Evolutionary conservation across 2,888 invertebrate species (phyloP), one percentile per base, ranked within the genome.

Genomic region (Synergus gifuensis): DNA sequence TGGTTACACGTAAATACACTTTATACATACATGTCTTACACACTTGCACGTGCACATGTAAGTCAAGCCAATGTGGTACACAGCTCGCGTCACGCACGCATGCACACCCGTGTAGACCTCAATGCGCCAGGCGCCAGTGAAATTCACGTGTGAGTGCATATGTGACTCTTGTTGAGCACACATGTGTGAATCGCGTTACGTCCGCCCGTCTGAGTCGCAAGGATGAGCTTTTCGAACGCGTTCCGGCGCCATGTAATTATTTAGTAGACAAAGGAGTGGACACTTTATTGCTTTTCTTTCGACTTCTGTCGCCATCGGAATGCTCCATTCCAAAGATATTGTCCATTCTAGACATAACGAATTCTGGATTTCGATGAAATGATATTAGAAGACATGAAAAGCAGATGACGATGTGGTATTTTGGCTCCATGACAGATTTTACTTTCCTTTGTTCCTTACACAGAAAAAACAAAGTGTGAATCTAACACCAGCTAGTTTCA

Each of bases 71-170:
- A 78, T 67, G 76, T 63, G 78, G 76, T 64, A 63, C 79, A 82
- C 81, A 85, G 84, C 87, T 86, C 89, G 90, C 89, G 90, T 89
- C 90, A 89, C 88, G 89, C 89, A 89, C 87, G 86, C 89, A 84
- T 89, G 90, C 85, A 88, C 88, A 86, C 85, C 84, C 86, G 87
- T 87, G 88, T 88, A 83, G 84, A 85, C 84, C 79, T 82, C 79
- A 80, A 80, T 86, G 87, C 85, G 84, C 86, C 88, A 88, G 88
- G 88, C 88, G 88, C 88, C 88, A 88, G 86, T 81, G 62, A 14
- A 54, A 16, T n/a, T 36, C 54, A 36, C n/a, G 54, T 73, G 49
- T 54, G 36, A 54, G 73, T 54, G 49, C 49, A 73, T 73, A 46
- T 73, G 36, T 73, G 69, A 73, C 28, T 49, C 49, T 49, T 46